Conservation (phyloP, 2,888 invertebrate genomes). For the Petrolisthes manimaculis region DNA sequence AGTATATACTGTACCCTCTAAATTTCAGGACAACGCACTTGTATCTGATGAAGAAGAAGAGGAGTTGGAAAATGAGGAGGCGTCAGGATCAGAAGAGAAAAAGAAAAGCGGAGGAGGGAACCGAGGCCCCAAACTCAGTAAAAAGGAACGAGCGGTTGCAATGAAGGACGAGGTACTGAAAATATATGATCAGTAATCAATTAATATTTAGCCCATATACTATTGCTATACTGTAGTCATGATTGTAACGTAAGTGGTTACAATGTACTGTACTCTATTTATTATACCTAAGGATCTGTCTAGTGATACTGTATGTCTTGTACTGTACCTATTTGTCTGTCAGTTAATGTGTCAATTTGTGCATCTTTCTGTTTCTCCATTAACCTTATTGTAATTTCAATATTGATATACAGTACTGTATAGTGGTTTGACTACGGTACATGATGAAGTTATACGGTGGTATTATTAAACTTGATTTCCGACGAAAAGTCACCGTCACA, state of each 20-base stretch:
- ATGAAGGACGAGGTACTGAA: conserved; percentile 42
- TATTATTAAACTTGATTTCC: no score
- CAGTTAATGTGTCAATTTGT: background rate
- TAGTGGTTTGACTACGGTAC: background rate
- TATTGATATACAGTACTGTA: background rate
- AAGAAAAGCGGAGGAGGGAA: background rate
- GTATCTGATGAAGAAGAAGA: conserved; percentile 29
- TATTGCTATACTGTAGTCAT: no score
- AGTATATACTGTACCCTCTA: no score
- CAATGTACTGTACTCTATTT: no score
- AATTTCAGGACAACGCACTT: conserved; percentile 37
- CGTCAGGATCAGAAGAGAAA: background rate
- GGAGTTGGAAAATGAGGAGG: background rate
- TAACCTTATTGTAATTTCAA: background rate
- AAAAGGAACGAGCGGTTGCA: conserved; percentile 36
- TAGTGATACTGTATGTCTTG: no score
- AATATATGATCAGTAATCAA: no score
- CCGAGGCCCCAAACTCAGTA: background rate
- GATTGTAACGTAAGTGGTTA: no score
- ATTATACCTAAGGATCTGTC: no score
- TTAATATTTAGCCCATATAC: no score
- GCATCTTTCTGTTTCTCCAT: background rate
- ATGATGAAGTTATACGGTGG: background rate
- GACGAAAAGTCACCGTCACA: no score
- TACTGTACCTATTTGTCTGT: background rate